Percentiles rank a stretch among this genome's conserved stretches.
phyloP scores from a whole-genome alignment of 1,140 invertebrate species.

The Lerema accius region DNA sequence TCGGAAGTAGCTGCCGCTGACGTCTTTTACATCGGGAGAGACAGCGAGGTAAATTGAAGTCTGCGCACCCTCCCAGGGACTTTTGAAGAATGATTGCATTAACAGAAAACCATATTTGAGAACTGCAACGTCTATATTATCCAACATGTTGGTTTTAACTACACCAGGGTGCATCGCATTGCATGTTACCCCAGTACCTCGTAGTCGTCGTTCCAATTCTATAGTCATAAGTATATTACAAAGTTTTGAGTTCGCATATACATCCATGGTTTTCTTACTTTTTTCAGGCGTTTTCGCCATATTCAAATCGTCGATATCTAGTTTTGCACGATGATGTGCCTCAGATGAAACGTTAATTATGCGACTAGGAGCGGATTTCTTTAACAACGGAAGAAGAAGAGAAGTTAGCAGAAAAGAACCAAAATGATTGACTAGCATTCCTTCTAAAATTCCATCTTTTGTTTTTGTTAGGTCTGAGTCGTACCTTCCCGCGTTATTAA shows the following conservation, averaged over 20 bases:
- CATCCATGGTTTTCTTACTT: constrained; percentile 1
- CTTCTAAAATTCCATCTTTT: constrained; percentile 91
- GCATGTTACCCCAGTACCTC: constrained; percentile 88
- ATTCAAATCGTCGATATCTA: constrained; percentile 91
- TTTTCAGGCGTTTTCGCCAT: constrained; percentile 71
- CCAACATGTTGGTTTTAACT: constrained; percentile 48
- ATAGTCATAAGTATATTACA: constrained; percentile 92
- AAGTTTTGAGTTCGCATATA: constrained; percentile 91
- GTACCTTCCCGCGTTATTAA: constrained; percentile 90
- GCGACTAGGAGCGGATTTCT: constrained; percentile 89
- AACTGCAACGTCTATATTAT: constrained; percentile 29
- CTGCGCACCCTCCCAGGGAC: constrained; percentile 82
- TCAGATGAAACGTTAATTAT: constrained; percentile 93
- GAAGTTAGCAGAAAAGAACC: constrained; percentile 91
- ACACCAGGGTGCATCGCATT: constrained; percentile 92
- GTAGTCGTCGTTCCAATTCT: constrained; percentile 88
- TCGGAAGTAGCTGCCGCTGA: constrained; percentile 84
- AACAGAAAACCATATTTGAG: constrained; percentile 35
- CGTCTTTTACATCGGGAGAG: constrained; percentile 77
- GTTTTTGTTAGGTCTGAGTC: constrained; percentile 63
- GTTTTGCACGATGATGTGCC: constrained; percentile 86
- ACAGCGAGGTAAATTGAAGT: constrained; percentile 84
- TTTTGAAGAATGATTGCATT: constrained; percentile 37
- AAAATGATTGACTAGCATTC: constrained; percentile 94
- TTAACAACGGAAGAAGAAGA: constrained; percentile 87